A percentile compares a stretch with the other conserved stretches of the same genome.
Conservation (phyloP, 2,888 invertebrate species). For the Sinelater perroti region DNA sequence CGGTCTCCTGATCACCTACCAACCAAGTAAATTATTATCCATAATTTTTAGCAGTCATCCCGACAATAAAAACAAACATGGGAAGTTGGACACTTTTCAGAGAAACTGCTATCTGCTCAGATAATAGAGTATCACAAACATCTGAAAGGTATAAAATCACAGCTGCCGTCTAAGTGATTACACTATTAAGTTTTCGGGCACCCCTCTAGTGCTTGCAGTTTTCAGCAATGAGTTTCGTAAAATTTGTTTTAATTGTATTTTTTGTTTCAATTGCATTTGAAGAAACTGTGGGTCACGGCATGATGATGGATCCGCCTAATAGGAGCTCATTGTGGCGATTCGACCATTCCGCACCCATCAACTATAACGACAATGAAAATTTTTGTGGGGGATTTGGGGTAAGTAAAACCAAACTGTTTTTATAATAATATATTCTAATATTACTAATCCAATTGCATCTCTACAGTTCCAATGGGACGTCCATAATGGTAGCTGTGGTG, state of each 20-base stretch:
- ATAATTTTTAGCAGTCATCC: no score
- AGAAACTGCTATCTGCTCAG: no score
- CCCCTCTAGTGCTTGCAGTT: no score
- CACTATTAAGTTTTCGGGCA: no score
- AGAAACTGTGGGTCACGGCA: slow-evolving; percentile 64
- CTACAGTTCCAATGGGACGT: slow-evolving; percentile 41
- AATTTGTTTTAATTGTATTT: not conserved
- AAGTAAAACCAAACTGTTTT: slow-evolving; percentile 40
- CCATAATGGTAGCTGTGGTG: slow-evolving; percentile 48
- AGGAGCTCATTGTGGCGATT: slow-evolving; percentile 65
- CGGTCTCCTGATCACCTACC: no score
- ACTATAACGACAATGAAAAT: slow-evolving; percentile 64
- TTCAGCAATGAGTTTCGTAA: not conserved
- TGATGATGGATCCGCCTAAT: slow-evolving; percentile 63
- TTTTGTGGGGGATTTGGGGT: slow-evolving; percentile 64
- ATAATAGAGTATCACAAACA: no score
- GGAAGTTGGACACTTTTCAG: no score
- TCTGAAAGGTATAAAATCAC: no score
- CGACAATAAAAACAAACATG: no score
- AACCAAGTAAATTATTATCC: no score
- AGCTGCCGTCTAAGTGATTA: no score
- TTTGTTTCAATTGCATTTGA: not conserved
- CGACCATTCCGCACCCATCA: slow-evolving; percentile 58
- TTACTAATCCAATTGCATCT: no score
- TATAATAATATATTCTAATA: not conserved